phyloP scores from a whole-genome alignment of 2,113 vertebrate species.

The Stigmatopora nigra region DNA sequence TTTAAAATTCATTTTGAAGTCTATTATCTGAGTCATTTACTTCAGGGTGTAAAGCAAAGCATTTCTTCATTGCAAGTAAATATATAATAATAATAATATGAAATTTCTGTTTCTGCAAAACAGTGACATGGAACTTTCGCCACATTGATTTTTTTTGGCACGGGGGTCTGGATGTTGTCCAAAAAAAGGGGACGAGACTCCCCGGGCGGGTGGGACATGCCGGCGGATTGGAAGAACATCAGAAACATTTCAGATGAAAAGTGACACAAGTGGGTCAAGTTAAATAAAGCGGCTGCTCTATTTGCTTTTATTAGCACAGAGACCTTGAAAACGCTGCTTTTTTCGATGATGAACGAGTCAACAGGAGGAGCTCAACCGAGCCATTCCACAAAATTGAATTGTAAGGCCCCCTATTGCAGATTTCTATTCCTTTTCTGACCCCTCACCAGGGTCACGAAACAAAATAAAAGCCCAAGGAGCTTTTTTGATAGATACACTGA shows the following conservation, averaged over 20 bases:
- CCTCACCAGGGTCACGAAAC: no score
- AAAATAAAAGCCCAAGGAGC: no score
- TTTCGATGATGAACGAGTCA: neutral
- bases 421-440: no score
- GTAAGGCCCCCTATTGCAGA: no score
- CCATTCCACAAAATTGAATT: neutral
- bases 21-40: no score
- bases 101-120: neutral
- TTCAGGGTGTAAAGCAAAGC: no score
- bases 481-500: no score
- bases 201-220: neutral
- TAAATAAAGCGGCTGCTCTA: constrained; percentile 1
- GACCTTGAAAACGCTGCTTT: neutral
- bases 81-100: no score
- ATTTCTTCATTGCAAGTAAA: neutral
- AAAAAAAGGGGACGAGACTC: neutral
- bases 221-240: neutral
- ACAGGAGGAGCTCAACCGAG: neutral
- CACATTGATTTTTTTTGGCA: neutral
- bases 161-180: neutral
- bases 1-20: no score
- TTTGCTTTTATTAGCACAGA: constrained; percentile 4
- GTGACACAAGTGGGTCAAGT: constrained; percentile 5
- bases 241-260: neutral
- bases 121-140: neutral